A percentile compares a stretch with the other conserved stretches of the same genome.
Evolutionary conservation across 1,140 invertebrate species (phyloP).

Genomic region (Drosophila ogumai): DNA sequence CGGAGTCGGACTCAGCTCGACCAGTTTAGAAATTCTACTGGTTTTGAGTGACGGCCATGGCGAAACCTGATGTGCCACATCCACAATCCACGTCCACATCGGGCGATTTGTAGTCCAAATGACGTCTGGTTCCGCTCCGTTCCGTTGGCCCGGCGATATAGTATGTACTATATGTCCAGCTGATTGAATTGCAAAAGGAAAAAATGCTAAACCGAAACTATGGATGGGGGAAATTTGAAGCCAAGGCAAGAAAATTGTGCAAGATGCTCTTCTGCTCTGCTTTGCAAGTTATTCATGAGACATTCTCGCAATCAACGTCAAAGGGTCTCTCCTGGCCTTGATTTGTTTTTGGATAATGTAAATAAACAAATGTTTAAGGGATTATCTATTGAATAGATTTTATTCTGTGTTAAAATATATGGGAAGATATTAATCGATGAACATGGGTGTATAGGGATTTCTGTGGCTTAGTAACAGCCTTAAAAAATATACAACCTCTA

Average conservation of each 20-base stretch:
- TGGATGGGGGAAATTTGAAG: conserved; percentile 5
- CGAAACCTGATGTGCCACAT: conserved; percentile 74
- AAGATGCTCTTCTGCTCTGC: conserved; percentile 22
- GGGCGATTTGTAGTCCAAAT: conserved; percentile 78
- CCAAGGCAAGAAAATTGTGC: conserved; percentile 32
- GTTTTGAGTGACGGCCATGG: conserved; percentile 67
- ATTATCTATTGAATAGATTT: not conserved
- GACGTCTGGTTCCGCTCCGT: conserved; percentile 77
- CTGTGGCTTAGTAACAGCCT: no score
- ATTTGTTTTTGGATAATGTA: not conserved
- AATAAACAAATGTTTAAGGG: conserved; percentile 4
- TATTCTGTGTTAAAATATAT: not conserved
- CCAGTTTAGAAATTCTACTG: conserved; percentile 79
- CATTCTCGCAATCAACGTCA: conserved; percentile 55
- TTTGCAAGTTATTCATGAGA: conserved; percentile 46
- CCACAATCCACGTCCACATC: conserved; percentile 44
- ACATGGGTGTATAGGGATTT: no score
- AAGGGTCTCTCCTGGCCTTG: conserved; percentile 11
- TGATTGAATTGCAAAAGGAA: conserved; percentile 72
- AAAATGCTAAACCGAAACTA: conserved; percentile 11
- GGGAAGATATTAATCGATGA: no score
- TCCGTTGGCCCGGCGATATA: conserved; percentile 43
- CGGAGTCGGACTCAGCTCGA: conserved; percentile 40
- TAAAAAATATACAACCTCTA: not conserved
- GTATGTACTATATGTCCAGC: conserved; percentile 53